A percentile compares a stretch with the other conserved stretches of the same genome.
These are phyloP conservation scores for Percina caprodes DNA, from an alignment of 2,113 vertebrate species.

Conservation along the genomic window DNA sequence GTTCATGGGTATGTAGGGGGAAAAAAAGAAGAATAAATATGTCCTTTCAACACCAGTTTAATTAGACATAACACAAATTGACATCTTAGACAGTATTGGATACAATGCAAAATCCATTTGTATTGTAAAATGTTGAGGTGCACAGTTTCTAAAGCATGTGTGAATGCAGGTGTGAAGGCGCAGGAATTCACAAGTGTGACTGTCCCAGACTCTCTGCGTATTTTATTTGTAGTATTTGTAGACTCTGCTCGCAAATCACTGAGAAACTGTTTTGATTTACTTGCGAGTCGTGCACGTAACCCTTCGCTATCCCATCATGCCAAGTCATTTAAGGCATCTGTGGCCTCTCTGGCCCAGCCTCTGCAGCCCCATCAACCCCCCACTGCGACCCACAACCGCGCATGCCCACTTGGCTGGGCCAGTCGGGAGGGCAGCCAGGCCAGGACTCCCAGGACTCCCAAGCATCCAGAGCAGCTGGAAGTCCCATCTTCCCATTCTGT, in stretches of 20 bases:
- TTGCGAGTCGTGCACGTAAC: conserved; percentile 70
- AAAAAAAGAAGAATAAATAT: not conserved
- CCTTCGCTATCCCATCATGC: conserved; percentile 78
- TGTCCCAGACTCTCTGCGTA: not conserved
- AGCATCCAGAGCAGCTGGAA: conserved; percentile 80
- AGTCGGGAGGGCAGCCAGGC: conserved; percentile 76
- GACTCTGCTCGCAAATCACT: conserved; percentile 45
- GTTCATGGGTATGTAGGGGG: conserved; percentile 56
- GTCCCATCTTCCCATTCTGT: conserved; percentile 75
- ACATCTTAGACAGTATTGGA: not conserved
- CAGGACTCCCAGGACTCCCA: conserved; percentile 77
- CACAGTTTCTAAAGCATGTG: not conserved
- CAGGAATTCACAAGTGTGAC: not conserved
- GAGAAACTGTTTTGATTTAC: conserved; percentile 76
- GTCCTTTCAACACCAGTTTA: conserved; percentile 31
- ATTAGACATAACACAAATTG: conserved; percentile 36
- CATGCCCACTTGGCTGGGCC: conserved; percentile 76
- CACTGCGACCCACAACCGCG: conserved; percentile 69
- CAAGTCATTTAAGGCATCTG: conserved; percentile 85
- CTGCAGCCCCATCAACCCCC: conserved; percentile 83
- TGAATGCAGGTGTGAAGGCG: conserved; percentile 17
- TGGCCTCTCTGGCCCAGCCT: conserved; percentile 80
- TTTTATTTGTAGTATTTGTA: conserved; percentile 7
- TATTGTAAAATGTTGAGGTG: no score
- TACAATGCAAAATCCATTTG: not conserved